phyloP scores from a whole-genome alignment of 2,797 vertebrate genomes.

The Scolopax rusticola region DNA sequence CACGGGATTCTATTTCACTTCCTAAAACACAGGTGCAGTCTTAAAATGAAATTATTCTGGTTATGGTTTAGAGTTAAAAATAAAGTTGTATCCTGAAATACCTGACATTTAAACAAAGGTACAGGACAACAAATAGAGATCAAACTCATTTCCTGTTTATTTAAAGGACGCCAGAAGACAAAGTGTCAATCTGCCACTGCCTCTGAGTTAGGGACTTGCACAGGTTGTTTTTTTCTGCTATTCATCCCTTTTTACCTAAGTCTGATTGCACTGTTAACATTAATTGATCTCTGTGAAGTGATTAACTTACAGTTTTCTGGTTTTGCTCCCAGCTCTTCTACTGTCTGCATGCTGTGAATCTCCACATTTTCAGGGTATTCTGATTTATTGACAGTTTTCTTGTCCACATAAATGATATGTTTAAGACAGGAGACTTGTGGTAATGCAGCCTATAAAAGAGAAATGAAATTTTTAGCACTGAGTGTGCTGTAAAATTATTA shows the following conservation, averaged over 20 bases:
- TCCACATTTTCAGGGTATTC: slow-evolving; percentile 88
- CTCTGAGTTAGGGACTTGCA: not conserved
- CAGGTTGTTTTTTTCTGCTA: not conserved
- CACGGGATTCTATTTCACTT: not conserved
- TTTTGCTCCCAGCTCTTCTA: slow-evolving; percentile 89
- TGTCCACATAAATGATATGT: slow-evolving; percentile 95
- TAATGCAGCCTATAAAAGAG: slow-evolving; percentile 82
- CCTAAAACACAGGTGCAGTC: not conserved
- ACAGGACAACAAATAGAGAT: not conserved
- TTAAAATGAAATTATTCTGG: not conserved
- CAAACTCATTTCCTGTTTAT: not conserved
- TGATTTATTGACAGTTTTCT: slow-evolving; percentile 84
- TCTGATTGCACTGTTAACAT: not conserved
- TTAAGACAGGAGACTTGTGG: slow-evolving; percentile 86
- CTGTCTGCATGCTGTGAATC: slow-evolving; percentile 90
- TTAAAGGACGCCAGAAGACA: not conserved
- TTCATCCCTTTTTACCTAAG: not conserved
- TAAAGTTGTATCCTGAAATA: not conserved
- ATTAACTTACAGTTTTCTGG: slow-evolving; percentile 89
- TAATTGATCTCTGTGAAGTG: not conserved
- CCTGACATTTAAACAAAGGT: not conserved
- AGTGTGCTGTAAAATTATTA: not conserved
- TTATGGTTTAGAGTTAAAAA: not conserved
- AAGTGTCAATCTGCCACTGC: not conserved
- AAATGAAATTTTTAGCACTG: slow-evolving; percentile 7